A percentile compares a stretch with the other conserved stretches of the same genome.
phyloP scores from a whole-genome alignment of 2,113 vertebrate species.

The Cromileptes altivelis region DNA sequence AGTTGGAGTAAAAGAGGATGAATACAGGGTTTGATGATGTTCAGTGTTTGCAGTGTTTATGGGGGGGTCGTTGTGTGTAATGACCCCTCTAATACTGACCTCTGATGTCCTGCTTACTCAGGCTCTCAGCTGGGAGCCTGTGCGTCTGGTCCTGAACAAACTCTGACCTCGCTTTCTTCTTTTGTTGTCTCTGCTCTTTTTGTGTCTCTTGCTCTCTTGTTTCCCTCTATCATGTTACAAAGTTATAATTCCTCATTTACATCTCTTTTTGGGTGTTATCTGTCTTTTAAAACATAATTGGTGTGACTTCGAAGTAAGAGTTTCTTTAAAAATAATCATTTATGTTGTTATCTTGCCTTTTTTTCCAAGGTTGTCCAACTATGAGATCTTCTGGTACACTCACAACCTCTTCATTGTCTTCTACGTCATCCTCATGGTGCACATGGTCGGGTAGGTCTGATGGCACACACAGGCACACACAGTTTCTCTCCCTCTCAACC shows the following conservation, averaged over 20 bases:
- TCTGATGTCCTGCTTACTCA: constrained; percentile 60
- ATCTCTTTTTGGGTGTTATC: neutral
- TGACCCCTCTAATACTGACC: constrained; percentile 63
- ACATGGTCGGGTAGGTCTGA: constrained; percentile 92
- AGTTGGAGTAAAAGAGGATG: constrained; percentile 15
- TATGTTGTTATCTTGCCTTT: neutral
- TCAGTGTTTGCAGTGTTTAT: constrained; percentile 56
- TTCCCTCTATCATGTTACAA: neutral
- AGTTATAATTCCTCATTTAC: constrained; percentile 1
- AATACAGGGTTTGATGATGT: constrained; percentile 23
- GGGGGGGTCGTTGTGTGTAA: constrained; percentile 51
- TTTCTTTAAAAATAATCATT: neutral
- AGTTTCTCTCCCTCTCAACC: constrained; percentile 4
- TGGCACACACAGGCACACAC: too few species aligned
- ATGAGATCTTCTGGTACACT: constrained; percentile 99
- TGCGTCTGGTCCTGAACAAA: constrained; percentile 60
- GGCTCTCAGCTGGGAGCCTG: constrained; percentile 49
- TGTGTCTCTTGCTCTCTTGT: neutral
- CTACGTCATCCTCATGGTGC: constrained; percentile 94
- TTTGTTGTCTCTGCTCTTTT: constrained; percentile 21
- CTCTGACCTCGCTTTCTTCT: constrained; percentile 25
- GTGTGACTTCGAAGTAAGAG: neutral
- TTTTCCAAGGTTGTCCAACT: constrained; percentile 90
- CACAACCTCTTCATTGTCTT: constrained; percentile 98
- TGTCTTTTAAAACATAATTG: neutral